Evolutionary conservation across 2,888 invertebrate genomes (phyloP).

Genomic region (Leucania comma): DNA sequence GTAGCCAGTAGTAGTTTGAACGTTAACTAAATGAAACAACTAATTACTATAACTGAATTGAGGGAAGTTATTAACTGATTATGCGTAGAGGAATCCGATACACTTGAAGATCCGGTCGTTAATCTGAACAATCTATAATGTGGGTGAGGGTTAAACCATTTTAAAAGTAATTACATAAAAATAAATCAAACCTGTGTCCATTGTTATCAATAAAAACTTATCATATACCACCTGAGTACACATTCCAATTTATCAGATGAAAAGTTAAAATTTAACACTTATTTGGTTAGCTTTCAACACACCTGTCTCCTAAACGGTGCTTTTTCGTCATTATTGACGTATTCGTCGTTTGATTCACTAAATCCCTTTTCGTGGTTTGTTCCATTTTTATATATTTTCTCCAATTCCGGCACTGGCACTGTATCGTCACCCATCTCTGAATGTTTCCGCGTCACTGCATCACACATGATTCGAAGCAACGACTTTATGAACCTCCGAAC

Average conservation of each 20-base stretch:
- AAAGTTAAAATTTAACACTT: conserved; percentile 21
- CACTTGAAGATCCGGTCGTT: conserved; percentile 38
- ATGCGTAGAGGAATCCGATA: conserved; percentile 14
- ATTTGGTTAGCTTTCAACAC: conserved; percentile 60
- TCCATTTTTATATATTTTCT: conserved; percentile 79
- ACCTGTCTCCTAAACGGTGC: conserved; percentile 84
- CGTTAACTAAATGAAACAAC: not conserved
- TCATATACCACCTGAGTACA: conserved; percentile 18
- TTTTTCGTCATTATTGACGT: conserved; percentile 54
- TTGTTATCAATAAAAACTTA: conserved; percentile 25
- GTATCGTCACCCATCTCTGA: conserved; percentile 78
- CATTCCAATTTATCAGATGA: not conserved
- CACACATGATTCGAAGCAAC: conserved; percentile 65
- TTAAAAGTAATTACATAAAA: conserved; percentile 22
- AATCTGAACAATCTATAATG: conserved; percentile 21
- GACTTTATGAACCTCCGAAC: conserved; percentile 68
- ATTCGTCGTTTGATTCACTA: conserved; percentile 70
- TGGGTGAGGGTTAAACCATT: conserved; percentile 46
- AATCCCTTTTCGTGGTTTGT: conserved; percentile 68
- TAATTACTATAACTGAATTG: conserved; percentile 21
- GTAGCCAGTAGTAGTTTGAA: not conserved
- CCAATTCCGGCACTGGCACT: conserved; percentile 75
- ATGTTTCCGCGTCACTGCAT: conserved; percentile 70
- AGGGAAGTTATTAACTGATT: conserved; percentile 26
- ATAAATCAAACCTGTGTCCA: conserved; percentile 52